These are phyloP conservation scores for Esox masquinongy DNA, from an alignment of 2,797 vertebrate species.

Conservation along the genomic window DNA sequence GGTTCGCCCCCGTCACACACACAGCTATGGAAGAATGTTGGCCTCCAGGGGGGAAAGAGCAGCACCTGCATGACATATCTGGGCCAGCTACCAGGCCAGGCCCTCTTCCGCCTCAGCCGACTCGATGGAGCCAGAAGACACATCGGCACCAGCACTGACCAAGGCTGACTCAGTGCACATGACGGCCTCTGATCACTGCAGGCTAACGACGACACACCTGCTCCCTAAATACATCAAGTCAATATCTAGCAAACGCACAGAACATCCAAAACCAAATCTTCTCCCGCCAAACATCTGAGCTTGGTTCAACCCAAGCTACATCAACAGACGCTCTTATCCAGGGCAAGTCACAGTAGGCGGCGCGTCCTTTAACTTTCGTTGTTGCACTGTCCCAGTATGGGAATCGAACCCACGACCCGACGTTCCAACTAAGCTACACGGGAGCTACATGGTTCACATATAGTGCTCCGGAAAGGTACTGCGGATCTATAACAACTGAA, in stretches of 20 bases:
- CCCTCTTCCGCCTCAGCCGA: constrained; percentile 9
- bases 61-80: background rate
- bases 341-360: no score
- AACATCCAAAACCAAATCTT: background rate
- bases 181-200: background rate
- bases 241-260: background rate
- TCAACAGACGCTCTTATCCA: no score
- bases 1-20: constrained; percentile 57
- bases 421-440: no score
- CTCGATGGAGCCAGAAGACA: background rate
- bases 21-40: constrained; percentile 63
- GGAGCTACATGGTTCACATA: background rate
- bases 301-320: no score
- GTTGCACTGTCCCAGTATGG: no score
- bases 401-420: no score
- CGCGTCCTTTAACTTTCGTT: no score
- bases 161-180: background rate
- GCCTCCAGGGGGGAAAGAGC: constrained; percentile 32
- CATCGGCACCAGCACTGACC: background rate
- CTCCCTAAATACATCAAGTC: background rate
- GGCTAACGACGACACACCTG: background rate
- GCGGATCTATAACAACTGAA: background rate
- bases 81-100: constrained; percentile 19
- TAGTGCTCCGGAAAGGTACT: background rate
- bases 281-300: background rate